Evolutionary conservation across 2,888 invertebrate genomes (phyloP).

Genomic region (Lepeophtheirus nordmannii): DNA sequence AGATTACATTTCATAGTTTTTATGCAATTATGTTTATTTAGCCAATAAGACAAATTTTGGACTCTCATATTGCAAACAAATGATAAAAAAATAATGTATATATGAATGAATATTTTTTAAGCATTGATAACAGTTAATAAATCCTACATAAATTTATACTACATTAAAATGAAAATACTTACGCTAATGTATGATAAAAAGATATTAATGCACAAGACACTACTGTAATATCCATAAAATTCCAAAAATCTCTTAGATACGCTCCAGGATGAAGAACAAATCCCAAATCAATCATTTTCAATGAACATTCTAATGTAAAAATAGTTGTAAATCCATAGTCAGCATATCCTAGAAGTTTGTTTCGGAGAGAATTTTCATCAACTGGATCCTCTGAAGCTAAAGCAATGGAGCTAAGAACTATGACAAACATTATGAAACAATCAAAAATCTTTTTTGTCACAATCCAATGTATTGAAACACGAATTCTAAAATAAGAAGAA

Average conservation of each 20-base stretch:
- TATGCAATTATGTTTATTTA: too few species aligned
- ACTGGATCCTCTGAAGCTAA: conserved; percentile 99
- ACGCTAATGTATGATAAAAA: conserved; percentile 55
- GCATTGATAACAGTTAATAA: too few species aligned
- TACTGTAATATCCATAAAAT: conserved; percentile 96
- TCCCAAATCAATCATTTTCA: conserved; percentile 56
- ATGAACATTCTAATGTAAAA: conserved; percentile 96
- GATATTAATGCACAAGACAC: conserved; percentile 96
- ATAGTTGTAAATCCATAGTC: conserved; percentile 99
- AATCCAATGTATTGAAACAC: conserved; percentile 95
- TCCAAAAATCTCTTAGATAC: conserved; percentile 96
- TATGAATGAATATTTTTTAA: not conserved
- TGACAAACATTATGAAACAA: conserved; percentile 99
- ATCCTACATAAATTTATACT: too few species aligned
- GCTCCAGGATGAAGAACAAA: conserved; percentile 92
- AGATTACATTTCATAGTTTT: too few species aligned
- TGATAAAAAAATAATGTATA: not conserved
- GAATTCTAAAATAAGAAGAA: conserved; percentile 54
- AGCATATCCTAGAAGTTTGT: conserved; percentile 84
- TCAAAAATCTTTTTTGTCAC: conserved; percentile 99
- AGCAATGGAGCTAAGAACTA: conserved; percentile 95
- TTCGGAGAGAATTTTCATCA: conserved; percentile 57
- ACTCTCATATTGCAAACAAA: too few species aligned
- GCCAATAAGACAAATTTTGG: too few species aligned
- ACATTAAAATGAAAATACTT: conserved; percentile 2